Base-by-base conservation (phyloP, 2,113 vertebrate genomes). In the Macquaria australasica region DNA sequence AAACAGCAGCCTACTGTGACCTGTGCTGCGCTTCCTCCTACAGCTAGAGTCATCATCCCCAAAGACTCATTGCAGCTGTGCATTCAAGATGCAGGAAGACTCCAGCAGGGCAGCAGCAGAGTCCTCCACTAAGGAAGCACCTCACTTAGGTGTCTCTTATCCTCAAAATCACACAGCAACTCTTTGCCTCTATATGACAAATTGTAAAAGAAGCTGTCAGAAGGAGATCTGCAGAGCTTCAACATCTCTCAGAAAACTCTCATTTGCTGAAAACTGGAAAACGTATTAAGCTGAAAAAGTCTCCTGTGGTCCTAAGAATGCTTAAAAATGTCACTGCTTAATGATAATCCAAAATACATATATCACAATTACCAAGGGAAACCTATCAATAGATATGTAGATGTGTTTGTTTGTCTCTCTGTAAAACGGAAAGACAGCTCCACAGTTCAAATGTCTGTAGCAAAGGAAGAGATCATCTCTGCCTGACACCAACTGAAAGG, bases 1-100 rank as follows among this genome's bases (percentile, higher is more conserved):
- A 64, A 76, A 73, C 68, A 78, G 59, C 63, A 80, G 79, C 69
- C 81, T 55, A 81, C 78, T 56, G 55, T 80, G 86, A 85, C 77
- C 79, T 58, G 73, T 6, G 56, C 31, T 73, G 70, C 37, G 58
- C 41, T 25, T 59, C 39, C 50, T 70, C 41, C 23, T 25, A 25
- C 79, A 81, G 53, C 34, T 41, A 34, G 28, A 3, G 73, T 74
- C 87, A 67, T 55, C 71, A 16, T 43, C 48, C 51, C 64, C 68
- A 58, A 37, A 56, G 31, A 80, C 59, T 83, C 60, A 80, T 31
- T 82, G 73, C 73, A 66, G 87, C 58, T 53, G 18, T 82, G 64
- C 55, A 78, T 75, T 83, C 58, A 81, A 58, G 56, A 39, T 74
- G 58, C 71, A 67, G 51, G 31, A 60, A 70, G 37, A 73, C 80